These are phyloP conservation scores for Bufo bufo DNA, from an alignment of 2,113 vertebrate species.

Conservation along the genomic window DNA sequence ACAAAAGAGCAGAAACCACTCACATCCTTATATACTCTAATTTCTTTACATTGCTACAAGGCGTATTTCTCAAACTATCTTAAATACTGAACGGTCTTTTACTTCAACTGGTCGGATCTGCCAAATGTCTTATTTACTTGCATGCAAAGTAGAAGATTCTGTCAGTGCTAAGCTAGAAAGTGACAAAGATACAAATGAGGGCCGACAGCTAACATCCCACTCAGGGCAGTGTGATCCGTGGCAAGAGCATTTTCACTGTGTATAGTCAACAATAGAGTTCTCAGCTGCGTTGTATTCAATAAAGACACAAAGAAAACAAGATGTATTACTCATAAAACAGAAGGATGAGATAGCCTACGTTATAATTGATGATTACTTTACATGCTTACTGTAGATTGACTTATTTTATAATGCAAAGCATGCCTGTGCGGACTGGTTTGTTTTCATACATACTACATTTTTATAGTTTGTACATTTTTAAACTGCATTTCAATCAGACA, in stretches of 20 bases:
- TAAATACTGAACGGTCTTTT: constrained; percentile 26
- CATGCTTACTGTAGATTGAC: constrained; percentile 19
- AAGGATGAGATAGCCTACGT: constrained; percentile 11
- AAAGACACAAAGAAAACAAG: constrained; percentile 43
- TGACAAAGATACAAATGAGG: constrained; percentile 57
- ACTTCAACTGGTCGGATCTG: constrained; percentile 12
- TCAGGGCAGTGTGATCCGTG: constrained; percentile 48
- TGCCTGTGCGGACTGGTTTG: constrained; percentile 23
- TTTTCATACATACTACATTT: background rate
- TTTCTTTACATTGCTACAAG: background rate
- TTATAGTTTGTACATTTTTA: background rate
- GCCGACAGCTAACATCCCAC: constrained; percentile 50
- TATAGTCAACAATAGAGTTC: constrained; percentile 46
- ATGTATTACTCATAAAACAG: constrained; percentile 46
- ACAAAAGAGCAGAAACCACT: background rate
- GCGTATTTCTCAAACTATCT: constrained; percentile 27
- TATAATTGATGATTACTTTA: constrained; percentile 53
- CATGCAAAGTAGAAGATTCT: constrained; percentile 46
- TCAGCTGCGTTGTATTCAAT: constrained; percentile 34
- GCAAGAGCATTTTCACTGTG: constrained; percentile 36
- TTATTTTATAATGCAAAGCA: constrained; percentile 52
- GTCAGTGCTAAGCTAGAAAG: constrained; percentile 47
- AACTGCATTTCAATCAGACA: too few species aligned
- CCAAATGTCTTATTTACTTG: constrained; percentile 53
- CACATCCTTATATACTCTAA: background rate